phyloP scores from a whole-genome alignment of 2,888 invertebrate genomes.

The Brachycybe producta region DNA sequence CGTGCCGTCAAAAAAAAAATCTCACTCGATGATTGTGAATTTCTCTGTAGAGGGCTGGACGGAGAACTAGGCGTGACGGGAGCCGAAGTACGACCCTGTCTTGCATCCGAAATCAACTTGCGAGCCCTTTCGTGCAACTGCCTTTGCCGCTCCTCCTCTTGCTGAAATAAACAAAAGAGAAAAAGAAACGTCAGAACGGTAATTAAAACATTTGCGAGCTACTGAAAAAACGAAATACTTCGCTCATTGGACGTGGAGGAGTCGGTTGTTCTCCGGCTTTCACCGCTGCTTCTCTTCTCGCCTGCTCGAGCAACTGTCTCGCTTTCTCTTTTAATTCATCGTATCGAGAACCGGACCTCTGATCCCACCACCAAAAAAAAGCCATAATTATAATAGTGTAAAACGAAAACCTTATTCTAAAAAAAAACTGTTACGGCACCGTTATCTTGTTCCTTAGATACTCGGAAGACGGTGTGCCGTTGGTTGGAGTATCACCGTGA shows the following conservation, averaged over 20 bases:
- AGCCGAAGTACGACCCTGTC: constrained; percentile 40
- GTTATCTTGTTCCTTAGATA: too few species aligned
- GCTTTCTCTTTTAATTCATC: constrained; percentile 75
- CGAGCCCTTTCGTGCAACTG: constrained; percentile 77
- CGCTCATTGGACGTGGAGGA: constrained; percentile 15
- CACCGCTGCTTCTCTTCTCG: constrained; percentile 48
- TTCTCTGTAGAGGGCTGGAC: too few species aligned
- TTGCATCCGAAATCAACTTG: constrained; percentile 73
- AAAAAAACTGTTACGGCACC: too few species aligned
- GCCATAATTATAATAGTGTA: too few species aligned
- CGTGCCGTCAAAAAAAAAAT: constrained; percentile 22
- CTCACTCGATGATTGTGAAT: constrained; percentile 8
- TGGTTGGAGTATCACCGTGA: too few species aligned
- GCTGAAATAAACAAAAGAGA: constrained; percentile 34
- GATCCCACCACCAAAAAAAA: too few species aligned
- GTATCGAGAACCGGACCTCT: constrained; percentile 64
- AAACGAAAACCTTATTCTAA: too few species aligned
- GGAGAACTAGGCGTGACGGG: constrained; percentile 19
- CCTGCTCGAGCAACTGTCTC: constrained; percentile 65
- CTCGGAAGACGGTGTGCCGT: too few species aligned
- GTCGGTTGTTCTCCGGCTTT: constrained; percentile 5
- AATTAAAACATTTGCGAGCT: not conserved
- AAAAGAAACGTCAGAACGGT: not conserved
- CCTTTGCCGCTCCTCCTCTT: constrained; percentile 73
- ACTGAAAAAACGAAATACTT: constrained; percentile 15